Evolutionary conservation across 2,797 vertebrate genomes (phyloP).

Genomic region (Sebastes baramenuke): DNA sequence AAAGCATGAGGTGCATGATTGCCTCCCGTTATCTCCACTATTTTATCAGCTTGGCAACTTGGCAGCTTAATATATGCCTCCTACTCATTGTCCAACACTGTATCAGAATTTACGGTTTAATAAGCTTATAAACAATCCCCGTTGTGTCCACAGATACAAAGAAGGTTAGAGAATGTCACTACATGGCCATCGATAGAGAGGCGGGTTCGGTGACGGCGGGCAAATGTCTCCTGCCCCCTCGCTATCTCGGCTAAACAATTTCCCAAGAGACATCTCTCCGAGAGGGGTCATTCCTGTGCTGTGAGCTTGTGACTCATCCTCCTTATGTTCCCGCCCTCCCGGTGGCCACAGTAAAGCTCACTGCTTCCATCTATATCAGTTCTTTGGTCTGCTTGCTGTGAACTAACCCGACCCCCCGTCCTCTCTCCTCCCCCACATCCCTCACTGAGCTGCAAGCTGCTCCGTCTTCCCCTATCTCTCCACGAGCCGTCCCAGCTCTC

Average conservation of each 20-base stretch:
- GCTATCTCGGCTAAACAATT: conserved; percentile 52
- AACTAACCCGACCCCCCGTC: conserved; percentile 3
- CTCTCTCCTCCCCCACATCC: conserved; percentile 12
- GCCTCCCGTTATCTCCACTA: conserved; percentile 59
- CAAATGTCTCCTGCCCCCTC: conserved; percentile 42
- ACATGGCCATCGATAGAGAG: conserved; percentile 41
- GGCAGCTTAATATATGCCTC: conserved; percentile 64
- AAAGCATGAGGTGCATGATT: conserved; percentile 57
- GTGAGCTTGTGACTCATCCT: conserved; percentile 45
- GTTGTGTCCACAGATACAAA: conserved; percentile 64
- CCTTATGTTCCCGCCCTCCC: conserved; percentile 29
- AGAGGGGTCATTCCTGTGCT: conserved; percentile 51
- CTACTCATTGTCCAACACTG: conserved; percentile 63
- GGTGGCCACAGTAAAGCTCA: conserved; percentile 23
- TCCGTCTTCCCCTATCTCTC: conserved; percentile 32
- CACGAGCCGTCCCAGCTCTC: conserved; percentile 24
- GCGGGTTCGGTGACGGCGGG: conserved; percentile 27
- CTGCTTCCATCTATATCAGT: conserved; percentile 33
- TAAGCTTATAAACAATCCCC: conserved; percentile 76
- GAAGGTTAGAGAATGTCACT: conserved; percentile 71
- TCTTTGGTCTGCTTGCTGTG: conserved; percentile 39
- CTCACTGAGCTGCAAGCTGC: conserved; percentile 39
- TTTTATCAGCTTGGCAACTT: conserved; percentile 67
- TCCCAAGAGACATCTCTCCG: conserved; percentile 44
- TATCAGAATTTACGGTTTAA: conserved; percentile 71